A percentile compares a stretch with the other conserved stretches of the same genome.
These are phyloP conservation scores for Selenia dentaria DNA, from an alignment of 2,888 invertebrate genomes.

Conservation along the genomic window DNA sequence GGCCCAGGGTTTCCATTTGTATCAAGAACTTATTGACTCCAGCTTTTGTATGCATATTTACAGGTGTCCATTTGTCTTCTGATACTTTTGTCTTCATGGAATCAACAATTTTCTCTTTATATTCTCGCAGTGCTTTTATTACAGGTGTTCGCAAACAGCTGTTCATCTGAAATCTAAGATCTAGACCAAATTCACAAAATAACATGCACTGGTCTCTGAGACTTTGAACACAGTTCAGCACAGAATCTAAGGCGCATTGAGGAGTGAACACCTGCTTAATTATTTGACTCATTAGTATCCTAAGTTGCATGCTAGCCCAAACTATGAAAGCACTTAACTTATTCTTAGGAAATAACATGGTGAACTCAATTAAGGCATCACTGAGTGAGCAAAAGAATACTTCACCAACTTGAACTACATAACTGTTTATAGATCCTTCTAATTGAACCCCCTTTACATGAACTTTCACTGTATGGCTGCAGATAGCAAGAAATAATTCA, in stretches of 20 bases:
- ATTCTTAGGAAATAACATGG: conserved; percentile 91
- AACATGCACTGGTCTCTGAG: conserved; percentile 89
- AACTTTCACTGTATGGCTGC: conserved; percentile 92
- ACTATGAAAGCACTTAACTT: conserved; percentile 89
- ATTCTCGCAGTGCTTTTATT: conserved; percentile 90
- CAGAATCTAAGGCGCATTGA: conserved; percentile 92
- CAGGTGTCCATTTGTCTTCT: conserved; percentile 95
- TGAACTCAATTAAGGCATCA: conserved; percentile 86
- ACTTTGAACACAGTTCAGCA: conserved; percentile 94
- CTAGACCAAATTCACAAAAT: conserved; percentile 90
- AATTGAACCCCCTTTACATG: conserved; percentile 92
- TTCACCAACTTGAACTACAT: conserved; percentile 91
- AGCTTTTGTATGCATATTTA: conserved; percentile 90
- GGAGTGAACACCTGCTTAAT: conserved; percentile 96
- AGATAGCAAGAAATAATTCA: conserved; percentile 91
- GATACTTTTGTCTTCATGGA: conserved; percentile 89
- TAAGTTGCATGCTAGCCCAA: conserved; percentile 95
- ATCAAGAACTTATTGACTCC: conserved; percentile 88
- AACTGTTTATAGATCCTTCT: conserved; percentile 91
- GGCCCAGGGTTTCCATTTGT: conserved; percentile 89
- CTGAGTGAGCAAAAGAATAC: conserved; percentile 93
- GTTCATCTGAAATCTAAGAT: conserved; percentile 96
- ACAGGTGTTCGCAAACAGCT: conserved; percentile 92
- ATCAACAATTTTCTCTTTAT: conserved; percentile 92
- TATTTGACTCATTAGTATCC: conserved; percentile 91